These are phyloP conservation scores for Syngnathoides biaculeatus DNA, from an alignment of 2,113 vertebrate genomes.

Conservation along the genomic window DNA sequence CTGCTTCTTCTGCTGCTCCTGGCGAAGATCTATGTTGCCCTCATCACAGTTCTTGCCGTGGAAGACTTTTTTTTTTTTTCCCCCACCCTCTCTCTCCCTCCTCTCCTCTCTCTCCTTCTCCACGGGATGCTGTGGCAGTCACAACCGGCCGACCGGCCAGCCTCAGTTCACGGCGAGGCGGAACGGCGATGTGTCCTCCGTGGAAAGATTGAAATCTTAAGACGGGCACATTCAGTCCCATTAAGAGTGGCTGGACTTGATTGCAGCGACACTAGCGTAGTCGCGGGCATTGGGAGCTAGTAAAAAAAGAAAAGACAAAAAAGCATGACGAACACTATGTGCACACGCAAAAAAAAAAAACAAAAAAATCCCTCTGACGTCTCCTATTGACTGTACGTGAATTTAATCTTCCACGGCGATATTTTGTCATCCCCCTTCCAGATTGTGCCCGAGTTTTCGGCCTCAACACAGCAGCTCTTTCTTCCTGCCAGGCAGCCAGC, in stretches of 20 bases:
- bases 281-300: constrained; percentile 3
- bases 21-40: not conserved
- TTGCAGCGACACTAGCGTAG: constrained; percentile 15
- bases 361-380: not conserved
- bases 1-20: not conserved
- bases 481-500: constrained; percentile 58
- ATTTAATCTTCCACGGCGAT: not conserved
- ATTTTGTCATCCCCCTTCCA: constrained; percentile 17
- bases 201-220: constrained; percentile 14
- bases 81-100: no score
- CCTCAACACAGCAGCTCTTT: constrained; percentile 65
- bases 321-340: not conserved
- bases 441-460: constrained; percentile 45
- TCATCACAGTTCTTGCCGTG: constrained; percentile 17
- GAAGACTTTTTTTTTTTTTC: constrained; percentile 14
- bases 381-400: not conserved
- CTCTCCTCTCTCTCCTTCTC: not conserved
- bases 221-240: constrained; percentile 15
- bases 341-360: not conserved
- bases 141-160: not conserved
- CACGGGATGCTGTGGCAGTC: not conserved
- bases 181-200: not conserved
- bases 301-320: constrained; percentile 4
- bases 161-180: not conserved
- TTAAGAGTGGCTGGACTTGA: constrained; percentile 26